Conservation (phyloP, 2,113 vertebrate species). For the Chloroceryle aenea region DNA sequence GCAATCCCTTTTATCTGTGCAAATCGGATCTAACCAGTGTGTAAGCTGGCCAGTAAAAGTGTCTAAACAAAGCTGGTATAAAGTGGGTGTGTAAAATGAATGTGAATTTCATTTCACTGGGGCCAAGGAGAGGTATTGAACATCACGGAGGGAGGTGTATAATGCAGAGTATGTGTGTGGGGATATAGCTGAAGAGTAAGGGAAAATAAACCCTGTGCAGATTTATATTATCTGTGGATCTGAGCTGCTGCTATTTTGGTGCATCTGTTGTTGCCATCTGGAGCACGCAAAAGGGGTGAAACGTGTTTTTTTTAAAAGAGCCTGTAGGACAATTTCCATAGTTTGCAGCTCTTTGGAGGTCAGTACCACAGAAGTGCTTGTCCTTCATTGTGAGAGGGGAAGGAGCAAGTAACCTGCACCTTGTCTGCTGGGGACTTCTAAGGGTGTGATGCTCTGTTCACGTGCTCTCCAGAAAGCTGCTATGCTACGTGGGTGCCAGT, state of each 20-base stretch:
- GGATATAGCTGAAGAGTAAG: neutral
- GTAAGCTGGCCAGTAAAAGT: neutral
- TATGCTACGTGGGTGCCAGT: rapidly evolving
- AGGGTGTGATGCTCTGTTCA: neutral
- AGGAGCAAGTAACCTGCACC: neutral
- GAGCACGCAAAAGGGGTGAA: neutral
- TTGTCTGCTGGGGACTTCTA: neutral
- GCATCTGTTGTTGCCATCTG: neutral
- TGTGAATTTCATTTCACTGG: neutral
- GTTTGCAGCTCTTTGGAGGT: neutral
- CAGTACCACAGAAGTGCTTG: neutral
- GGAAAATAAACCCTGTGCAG: neutral
- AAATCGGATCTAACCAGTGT: neutral
- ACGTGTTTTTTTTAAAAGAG: neutral
- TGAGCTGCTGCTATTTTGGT: neutral
- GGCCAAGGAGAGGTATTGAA: neutral
- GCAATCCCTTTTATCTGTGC: neutral
- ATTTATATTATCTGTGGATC: neutral
- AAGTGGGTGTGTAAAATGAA: neutral
- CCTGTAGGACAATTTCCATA: neutral
- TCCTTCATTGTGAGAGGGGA: rapidly evolving
- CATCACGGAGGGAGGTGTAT: neutral
- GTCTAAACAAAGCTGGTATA: neutral
- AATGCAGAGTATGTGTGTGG: neutral
- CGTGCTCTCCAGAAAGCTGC: neutral